Percentiles rank a stretch among this genome's conserved stretches.
These are phyloP conservation scores for Polyploca ridens DNA, from an alignment of 2,888 invertebrate genomes.

Conservation along the genomic window DNA sequence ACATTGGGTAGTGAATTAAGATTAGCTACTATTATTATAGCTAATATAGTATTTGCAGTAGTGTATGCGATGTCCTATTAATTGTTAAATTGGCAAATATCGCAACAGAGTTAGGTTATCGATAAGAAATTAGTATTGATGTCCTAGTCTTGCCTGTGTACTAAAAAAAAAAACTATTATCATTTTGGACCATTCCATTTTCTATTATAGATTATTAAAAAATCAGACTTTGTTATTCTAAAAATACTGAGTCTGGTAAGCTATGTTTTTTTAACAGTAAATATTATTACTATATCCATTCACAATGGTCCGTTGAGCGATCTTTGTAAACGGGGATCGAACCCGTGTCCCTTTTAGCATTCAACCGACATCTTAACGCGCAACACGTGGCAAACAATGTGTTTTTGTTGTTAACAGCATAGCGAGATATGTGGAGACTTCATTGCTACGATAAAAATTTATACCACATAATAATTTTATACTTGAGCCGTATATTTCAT, in stretches of 20 bases:
- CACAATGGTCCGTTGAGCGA: constrained; percentile 27
- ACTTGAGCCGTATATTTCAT: not conserved
- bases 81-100: too few species aligned
- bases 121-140: too few species aligned
- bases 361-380: constrained; percentile 67
- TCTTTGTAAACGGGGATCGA: constrained; percentile 52
- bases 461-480: not conserved
- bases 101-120: too few species aligned
- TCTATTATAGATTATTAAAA: too few species aligned
- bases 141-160: too few species aligned
- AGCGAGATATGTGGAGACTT: constrained; percentile 45
- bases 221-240: too few species aligned
- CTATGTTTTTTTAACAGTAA: not conserved
- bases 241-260: not conserved
- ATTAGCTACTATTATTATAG: too few species aligned
- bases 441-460: constrained; percentile 14
- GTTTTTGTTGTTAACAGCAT: constrained; percentile 71
- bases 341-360: constrained; percentile 69
- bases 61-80: too few species aligned
- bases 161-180: too few species aligned
- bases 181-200: too few species aligned
- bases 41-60: too few species aligned
- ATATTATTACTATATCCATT: not conserved
- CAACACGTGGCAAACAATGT: constrained; percentile 82
- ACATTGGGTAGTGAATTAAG: too few species aligned